Percentiles rank a stretch among this genome's conserved stretches.
Evolutionary conservation across 2,113 vertebrate species (phyloP).

Genomic region (Chascanopsetta lugubris): DNA sequence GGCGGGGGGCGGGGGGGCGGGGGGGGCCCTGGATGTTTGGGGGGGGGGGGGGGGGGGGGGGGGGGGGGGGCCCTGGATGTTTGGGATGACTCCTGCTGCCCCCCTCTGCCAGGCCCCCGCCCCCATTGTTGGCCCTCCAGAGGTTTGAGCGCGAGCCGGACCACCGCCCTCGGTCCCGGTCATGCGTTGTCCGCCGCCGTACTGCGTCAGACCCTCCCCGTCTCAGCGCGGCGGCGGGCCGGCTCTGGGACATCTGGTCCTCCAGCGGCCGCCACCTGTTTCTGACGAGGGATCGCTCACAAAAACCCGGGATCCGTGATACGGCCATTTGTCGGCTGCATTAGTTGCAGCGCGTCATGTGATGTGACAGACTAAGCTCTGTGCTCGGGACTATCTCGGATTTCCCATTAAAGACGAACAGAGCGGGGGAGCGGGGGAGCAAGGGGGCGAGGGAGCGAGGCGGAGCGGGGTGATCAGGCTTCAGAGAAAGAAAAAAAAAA

Average conservation of each 20-base stretch:
- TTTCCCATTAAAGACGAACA: slow-evolving; percentile 80
- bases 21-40: no score
- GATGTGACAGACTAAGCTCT: slow-evolving; percentile 81
- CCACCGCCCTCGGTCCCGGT: slow-evolving; percentile 75
- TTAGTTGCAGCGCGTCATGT: slow-evolving; percentile 80
- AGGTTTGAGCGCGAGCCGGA: slow-evolving; percentile 65
- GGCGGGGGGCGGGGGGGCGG: no score
- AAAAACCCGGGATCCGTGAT: slow-evolving; percentile 73
- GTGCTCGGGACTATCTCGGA: slow-evolving; percentile 77
- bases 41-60: no score
- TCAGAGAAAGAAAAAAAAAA: no score
- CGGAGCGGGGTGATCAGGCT: slow-evolving; percentile 30
- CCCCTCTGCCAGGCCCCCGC: slow-evolving; percentile 24
- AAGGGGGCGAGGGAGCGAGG: slow-evolving; percentile 4
- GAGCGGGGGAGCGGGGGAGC: slow-evolving; percentile 15
- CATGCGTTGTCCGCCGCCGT: slow-evolving; percentile 72
- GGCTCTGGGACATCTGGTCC: slow-evolving; percentile 76
- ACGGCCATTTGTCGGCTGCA: slow-evolving; percentile 80
- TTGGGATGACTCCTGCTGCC: slow-evolving; percentile 67
- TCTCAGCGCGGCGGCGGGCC: slow-evolving; percentile 66
- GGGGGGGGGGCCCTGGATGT: no score
- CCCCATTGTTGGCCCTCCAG: slow-evolving; percentile 36
- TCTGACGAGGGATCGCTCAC: slow-evolving; percentile 59
- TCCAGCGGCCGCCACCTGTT: slow-evolving; percentile 77
- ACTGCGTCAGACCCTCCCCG: slow-evolving; percentile 63